Conservation (phyloP, 2,888 invertebrate species). For the Neoitamus cyanurus region DNA sequence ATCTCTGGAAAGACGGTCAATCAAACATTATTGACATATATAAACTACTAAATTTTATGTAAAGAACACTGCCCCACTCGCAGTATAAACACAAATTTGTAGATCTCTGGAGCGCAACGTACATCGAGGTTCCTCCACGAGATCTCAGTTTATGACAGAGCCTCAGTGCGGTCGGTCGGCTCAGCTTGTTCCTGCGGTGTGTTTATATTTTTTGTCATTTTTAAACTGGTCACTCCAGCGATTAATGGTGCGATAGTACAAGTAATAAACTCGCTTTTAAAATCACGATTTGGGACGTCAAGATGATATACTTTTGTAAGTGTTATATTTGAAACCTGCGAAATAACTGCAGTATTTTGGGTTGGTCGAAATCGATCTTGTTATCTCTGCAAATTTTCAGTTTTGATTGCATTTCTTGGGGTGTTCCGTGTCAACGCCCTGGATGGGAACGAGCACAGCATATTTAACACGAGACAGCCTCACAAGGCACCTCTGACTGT, state of each 20-base stretch:
- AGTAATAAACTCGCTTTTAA: conserved; percentile 9
- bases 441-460: neutral
- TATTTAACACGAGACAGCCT: neutral
- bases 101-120: neutral
- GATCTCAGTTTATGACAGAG: conserved; percentile 15
- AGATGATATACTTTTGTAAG: conserved; percentile 13
- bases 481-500: neutral
- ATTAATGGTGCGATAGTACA: conserved; percentile 7
- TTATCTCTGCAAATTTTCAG: neutral
- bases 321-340: neutral
- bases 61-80: neutral
- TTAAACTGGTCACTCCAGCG: conserved; percentile 12
- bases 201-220: neutral
- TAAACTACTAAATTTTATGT: neutral
- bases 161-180: neutral
- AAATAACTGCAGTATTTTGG: neutral
- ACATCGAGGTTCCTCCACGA: neutral
- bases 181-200: neutral
- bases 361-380: neutral
- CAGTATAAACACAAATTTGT: neutral
- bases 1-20: neutral
- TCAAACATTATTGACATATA: no score
- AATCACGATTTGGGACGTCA: neutral
- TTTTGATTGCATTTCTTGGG: neutral
- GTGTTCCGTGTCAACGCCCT: conserved; percentile 7